Evolutionary conservation across 2,888 invertebrate genomes (phyloP).

Genomic region (Calameuta filiformis): DNA sequence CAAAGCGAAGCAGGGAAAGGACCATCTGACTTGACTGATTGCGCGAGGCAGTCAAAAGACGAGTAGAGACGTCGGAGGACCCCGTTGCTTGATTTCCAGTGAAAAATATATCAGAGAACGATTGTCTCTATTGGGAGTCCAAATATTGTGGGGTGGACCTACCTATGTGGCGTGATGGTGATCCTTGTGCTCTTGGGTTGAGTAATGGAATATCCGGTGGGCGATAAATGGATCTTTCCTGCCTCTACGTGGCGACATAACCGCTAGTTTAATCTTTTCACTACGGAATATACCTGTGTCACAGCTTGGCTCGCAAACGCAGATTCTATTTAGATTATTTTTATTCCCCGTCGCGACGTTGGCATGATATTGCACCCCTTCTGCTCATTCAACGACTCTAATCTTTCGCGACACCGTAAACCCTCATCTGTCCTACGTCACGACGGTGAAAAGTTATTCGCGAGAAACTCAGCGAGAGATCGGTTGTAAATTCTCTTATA

Average conservation of each 20-base stretch:
- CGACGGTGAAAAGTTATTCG: not conserved
- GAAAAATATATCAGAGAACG: not conserved
- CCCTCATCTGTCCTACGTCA: not conserved
- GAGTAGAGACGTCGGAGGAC: not conserved
- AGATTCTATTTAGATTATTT: constrained; percentile 21
- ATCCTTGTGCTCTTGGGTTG: not conserved
- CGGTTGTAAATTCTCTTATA: not conserved
- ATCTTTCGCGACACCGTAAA: constrained; percentile 16
- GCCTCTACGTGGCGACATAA: not conserved
- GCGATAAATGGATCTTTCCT: not conserved
- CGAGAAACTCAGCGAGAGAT: not conserved
- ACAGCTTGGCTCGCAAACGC: constrained; percentile 1
- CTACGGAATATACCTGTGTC: not conserved
- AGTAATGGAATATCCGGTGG: not conserved
- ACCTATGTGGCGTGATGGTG: not conserved
- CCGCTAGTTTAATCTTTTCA: not conserved
- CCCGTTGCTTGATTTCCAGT: not conserved
- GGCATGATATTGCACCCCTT: not conserved
- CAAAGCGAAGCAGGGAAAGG: not conserved
- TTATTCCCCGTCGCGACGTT: constrained; percentile 13
- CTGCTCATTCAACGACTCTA: not conserved
- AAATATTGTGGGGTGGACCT: not conserved
- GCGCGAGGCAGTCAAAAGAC: not conserved
- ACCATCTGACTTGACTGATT: not conserved
- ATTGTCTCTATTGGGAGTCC: not conserved